These are phyloP conservation scores for Cyrtodaria siliqua DNA, from an alignment of 2,888 invertebrate species.

Conservation along the genomic window DNA sequence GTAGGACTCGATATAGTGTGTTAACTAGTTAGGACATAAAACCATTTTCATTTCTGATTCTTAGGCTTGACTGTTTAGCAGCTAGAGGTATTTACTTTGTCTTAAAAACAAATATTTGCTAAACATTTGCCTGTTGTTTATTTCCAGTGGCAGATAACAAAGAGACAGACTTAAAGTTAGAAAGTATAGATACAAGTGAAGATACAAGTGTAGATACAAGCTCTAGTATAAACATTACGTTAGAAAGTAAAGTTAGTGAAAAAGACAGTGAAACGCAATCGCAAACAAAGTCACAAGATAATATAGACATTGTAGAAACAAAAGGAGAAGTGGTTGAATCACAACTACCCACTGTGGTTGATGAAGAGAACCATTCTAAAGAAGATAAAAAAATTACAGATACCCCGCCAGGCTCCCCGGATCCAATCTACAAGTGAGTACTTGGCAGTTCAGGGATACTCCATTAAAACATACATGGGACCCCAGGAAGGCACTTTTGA, in stretches of 20 bases:
- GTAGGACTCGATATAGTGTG: too few species aligned
- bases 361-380: slow-evolving; percentile 5
- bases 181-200: slow-evolving; percentile 58
- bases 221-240: slow-evolving; percentile 23
- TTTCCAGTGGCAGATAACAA: slow-evolving; percentile 53
- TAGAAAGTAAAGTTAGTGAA: not conserved
- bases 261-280: slow-evolving; percentile 19
- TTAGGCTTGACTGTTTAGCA: too few species aligned
- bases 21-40: too few species aligned
- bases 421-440: slow-evolving; percentile 16
- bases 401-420: not conserved
- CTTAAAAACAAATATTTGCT: too few species aligned
- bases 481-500: too few species aligned
- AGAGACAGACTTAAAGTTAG: slow-evolving; percentile 50
- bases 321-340: not conserved
- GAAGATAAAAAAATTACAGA: not conserved
- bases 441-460: too few species aligned
- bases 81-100: too few species aligned
- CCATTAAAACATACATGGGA: too few species aligned
- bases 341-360: slow-evolving; percentile 1
- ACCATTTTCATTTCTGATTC: too few species aligned
- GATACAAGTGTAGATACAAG: slow-evolving; percentile 24
- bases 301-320: not conserved
- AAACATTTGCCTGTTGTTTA: too few species aligned
- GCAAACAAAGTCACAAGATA: slow-evolving; percentile 3